Percentiles rank a stretch among this genome's conserved stretches.
Conservation (phyloP, 2,113 vertebrate species). For the Calidris pygmaea region DNA sequence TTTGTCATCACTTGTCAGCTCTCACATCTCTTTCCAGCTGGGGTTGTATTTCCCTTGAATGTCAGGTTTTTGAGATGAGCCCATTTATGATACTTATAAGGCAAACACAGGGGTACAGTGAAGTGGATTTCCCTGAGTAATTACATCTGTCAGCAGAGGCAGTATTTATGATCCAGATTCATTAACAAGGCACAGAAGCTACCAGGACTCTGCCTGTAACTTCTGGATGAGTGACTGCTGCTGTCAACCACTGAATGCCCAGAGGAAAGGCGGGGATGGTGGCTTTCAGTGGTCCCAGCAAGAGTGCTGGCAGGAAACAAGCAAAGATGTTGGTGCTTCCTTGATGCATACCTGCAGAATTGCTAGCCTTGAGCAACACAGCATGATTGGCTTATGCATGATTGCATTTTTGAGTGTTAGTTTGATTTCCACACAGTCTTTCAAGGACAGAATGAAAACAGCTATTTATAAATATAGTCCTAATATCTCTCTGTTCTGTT, state of each 20-base stretch:
- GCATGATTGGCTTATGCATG: background rate
- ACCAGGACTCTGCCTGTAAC: background rate
- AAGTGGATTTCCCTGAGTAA: slow-evolving; percentile 56
- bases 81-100: slow-evolving; percentile 43
- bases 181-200: slow-evolving; percentile 10
- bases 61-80: slow-evolving; percentile 29
- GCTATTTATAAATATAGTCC: background rate
- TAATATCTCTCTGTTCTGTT: background rate
- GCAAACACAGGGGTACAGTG: background rate
- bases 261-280: background rate
- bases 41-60: background rate
- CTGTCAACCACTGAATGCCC: background rate
- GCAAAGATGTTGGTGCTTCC: background rate
- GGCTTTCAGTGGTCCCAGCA: background rate
- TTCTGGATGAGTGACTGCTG: slow-evolving; percentile 23
- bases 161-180: slow-evolving; percentile 21
- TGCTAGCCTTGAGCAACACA: background rate
- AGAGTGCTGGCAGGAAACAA: background rate
- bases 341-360: background rate
- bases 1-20: slow-evolving; percentile 41
- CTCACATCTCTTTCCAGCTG: background rate
- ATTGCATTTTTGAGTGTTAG: slow-evolving; percentile 13
- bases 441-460: background rate
- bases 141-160: slow-evolving; percentile 32
- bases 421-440: background rate